These are phyloP conservation scores for Arvicanthis niloticus DNA, from an alignment of 2,113 vertebrate species.

Conservation along the genomic window DNA sequence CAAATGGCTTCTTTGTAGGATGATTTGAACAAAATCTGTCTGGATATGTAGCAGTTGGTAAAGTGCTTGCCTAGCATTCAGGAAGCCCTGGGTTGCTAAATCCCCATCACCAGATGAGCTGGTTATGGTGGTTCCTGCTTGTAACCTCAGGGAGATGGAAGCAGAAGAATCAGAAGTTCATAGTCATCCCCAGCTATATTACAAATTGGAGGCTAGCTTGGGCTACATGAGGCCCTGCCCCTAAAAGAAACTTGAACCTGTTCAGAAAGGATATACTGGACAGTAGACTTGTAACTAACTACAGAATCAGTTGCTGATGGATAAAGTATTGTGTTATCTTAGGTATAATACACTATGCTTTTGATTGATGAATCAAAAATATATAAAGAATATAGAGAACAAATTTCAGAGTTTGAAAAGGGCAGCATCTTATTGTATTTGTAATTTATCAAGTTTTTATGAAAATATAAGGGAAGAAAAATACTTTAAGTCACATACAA, in stretches of 20 bases:
- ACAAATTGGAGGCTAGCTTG: not conserved
- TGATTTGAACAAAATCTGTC: constrained; percentile 41
- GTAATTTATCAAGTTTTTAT: constrained; percentile 36
- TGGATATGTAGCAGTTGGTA: not conserved
- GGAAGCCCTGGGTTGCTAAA: not conserved
- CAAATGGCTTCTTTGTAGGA: constrained; percentile 39
- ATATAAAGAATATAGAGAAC: constrained; percentile 21
- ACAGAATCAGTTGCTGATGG: constrained; percentile 16
- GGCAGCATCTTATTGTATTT: constrained; percentile 18
- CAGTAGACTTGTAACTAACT: not conserved
- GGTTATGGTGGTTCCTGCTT: not conserved
- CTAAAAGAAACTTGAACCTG: constrained; percentile 24
- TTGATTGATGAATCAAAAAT: constrained; percentile 46
- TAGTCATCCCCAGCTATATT: no score
- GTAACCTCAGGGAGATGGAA: not conserved
- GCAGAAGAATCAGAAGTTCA: not conserved
- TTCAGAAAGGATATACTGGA: constrained; percentile 2
- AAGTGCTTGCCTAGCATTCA: not conserved
- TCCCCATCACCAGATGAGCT: not conserved
- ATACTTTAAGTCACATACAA: constrained; percentile 7
- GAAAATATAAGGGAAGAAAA: constrained; percentile 18
- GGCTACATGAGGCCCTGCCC: not conserved
- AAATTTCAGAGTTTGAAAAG: constrained; percentile 61
- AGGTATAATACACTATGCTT: not conserved
- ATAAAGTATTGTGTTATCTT: constrained; percentile 28